Percentiles rank a stretch among this genome's conserved stretches.
phyloP scores from a whole-genome alignment of 1,140 invertebrate species.

The Pristionchus pacificus region DNA sequence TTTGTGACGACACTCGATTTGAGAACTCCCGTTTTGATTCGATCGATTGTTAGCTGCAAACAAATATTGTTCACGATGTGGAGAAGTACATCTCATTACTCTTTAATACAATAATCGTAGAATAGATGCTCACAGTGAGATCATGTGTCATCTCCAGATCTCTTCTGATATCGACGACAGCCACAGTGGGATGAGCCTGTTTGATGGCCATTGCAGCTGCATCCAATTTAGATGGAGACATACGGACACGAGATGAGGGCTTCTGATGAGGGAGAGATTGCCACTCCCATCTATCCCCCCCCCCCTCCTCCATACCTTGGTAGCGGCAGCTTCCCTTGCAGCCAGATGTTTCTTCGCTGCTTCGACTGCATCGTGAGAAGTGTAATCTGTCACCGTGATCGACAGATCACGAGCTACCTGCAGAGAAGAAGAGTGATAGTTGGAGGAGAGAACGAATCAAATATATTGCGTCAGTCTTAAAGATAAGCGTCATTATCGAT shows the following conservation, averaged over 20 bases:
- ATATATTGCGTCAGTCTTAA: too few relatives aligned
- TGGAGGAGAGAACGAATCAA: not conserved
- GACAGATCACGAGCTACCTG: not conserved
- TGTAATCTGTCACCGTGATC: slow-evolving; percentile 19
- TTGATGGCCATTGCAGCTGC: slow-evolving; percentile 36
- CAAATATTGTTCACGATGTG: not conserved
- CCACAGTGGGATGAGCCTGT: slow-evolving; percentile 23
- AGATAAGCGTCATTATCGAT: too few relatives aligned
- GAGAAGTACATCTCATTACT: not conserved
- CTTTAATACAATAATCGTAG: not conserved
- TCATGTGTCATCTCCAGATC: slow-evolving; percentile 24
- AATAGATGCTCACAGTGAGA: not conserved
- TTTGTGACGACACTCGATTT: not conserved
- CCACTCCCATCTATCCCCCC: too few relatives aligned
- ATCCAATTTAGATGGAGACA: slow-evolving; percentile 20
- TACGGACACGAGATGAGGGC: not conserved
- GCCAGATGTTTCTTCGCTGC: slow-evolving; percentile 7
- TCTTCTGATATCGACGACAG: slow-evolving; percentile 26
- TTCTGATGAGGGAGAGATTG: not conserved
- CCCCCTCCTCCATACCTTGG: too few relatives aligned
- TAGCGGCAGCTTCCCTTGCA: not conserved
- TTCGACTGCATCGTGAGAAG: slow-evolving; percentile 21
- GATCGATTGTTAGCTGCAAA: slow-evolving; percentile 21
- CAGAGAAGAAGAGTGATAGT: too few relatives aligned
- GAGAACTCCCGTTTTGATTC: slow-evolving; percentile 27